Percentiles rank a stretch among this genome's conserved stretches.
These are phyloP conservation scores for Porites divaricata DNA, from an alignment of 92 coral and sea anemone species.

Conservation along the genomic window DNA sequence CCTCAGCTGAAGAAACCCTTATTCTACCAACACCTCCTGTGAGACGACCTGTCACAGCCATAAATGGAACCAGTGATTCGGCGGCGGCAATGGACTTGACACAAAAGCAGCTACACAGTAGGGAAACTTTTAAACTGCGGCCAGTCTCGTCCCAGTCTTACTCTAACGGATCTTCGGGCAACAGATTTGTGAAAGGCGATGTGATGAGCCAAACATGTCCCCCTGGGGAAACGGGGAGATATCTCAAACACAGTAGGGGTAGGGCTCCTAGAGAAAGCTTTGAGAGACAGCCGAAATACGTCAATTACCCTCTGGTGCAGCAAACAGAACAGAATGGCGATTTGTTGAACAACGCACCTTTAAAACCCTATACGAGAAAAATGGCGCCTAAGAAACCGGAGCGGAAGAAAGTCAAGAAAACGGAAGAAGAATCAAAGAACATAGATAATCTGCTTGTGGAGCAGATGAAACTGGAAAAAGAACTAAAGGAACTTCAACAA, in stretches of 20 bases:
- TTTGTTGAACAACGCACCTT: conserved; percentile 13
- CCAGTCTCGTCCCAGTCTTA: conserved; percentile 2
- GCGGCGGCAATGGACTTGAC: conserved; percentile 22
- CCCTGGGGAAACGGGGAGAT: conserved; percentile 58
- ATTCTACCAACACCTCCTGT: conserved; percentile 60
- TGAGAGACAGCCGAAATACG: conserved; percentile 8
- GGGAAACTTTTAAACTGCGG: background rate
- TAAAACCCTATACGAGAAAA: conserved; percentile 5
- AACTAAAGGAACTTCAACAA: conserved; percentile 63
- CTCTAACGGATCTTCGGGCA: background rate
- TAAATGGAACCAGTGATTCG: conserved; percentile 27
- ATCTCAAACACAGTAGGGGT: conserved; percentile 18
- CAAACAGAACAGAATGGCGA: conserved; percentile 55
- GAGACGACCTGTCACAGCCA: conserved; percentile 41
- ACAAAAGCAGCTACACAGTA: conserved; percentile 7
- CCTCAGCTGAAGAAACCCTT: conserved; percentile 22
- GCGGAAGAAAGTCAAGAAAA: conserved; percentile 19
- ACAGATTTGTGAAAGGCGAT: conserved; percentile 1
- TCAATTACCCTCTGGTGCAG: conserved; percentile 47
- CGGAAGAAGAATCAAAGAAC: conserved; percentile 17
- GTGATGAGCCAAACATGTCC: conserved; percentile 58
- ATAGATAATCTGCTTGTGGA: conserved; percentile 57
- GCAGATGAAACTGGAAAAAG: conserved; percentile 80
- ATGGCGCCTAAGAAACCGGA: conserved; percentile 46
- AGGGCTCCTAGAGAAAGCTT: background rate